phyloP scores from a whole-genome alignment of 2,113 vertebrate genomes.

The Rhodinocichla rosea region DNA sequence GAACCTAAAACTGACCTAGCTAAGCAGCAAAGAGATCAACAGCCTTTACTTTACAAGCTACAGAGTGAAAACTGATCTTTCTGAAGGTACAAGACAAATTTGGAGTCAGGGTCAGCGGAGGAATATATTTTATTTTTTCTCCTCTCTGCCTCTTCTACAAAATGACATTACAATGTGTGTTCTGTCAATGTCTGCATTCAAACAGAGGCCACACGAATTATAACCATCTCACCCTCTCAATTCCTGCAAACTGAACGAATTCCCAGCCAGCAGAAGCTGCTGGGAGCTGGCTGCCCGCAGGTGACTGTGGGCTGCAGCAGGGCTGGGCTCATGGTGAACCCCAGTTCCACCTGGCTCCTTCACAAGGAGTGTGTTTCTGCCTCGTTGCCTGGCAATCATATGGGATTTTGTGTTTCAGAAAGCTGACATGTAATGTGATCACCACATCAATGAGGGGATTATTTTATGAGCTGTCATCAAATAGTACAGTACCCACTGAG shows the following conservation, averaged over 20 bases:
- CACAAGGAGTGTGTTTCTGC: neutral
- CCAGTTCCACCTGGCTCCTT: neutral
- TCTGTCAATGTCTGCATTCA: neutral
- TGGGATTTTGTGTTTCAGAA: neutral
- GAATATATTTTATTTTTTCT: neutral
- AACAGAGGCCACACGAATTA: neutral
- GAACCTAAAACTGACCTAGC: neutral
- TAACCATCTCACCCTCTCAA: neutral
- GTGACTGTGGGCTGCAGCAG: neutral
- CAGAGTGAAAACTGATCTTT: neutral
- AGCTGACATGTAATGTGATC: neutral
- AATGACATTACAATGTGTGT: neutral
- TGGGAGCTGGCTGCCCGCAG: neutral
- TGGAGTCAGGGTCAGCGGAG: neutral
- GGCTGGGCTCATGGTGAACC: neutral
- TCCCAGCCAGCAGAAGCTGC: neutral
- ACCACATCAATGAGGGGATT: neutral
- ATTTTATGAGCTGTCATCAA: conserved; percentile 26
- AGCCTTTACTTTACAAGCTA: neutral
- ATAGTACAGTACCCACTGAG: neutral
- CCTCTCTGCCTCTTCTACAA: neutral
- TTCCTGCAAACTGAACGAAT: neutral
- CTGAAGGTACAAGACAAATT: neutral
- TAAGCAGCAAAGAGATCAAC: neutral
- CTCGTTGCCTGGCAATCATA: conserved; percentile 30